phyloP scores from a whole-genome alignment of 2,888 invertebrate species.

The Norana najaformis region DNA sequence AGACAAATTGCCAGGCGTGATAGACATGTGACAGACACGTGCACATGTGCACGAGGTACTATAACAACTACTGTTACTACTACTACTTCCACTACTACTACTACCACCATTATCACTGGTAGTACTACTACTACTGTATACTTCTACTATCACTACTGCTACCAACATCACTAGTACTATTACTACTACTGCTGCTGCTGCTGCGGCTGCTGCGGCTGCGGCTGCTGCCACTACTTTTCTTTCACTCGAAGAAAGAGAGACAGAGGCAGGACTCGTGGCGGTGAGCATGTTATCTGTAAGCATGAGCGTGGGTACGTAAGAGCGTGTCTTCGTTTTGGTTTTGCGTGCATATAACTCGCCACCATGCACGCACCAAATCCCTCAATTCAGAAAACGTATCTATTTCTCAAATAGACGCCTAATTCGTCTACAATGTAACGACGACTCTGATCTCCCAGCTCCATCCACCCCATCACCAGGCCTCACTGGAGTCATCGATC shows the following conservation, averaged over 20 bases:
- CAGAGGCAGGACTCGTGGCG: no score
- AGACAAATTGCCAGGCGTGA: no score
- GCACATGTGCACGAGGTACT: no score
- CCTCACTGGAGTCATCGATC: neutral
- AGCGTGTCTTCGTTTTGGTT: neutral
- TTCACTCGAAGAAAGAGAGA: no score
- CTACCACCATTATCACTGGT: neutral
- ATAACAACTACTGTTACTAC: no score
- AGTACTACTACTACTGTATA: neutral
- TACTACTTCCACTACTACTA: neutral
- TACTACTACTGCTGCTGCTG: no score
- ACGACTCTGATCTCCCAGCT: neutral
- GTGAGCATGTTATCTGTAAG: neutral
- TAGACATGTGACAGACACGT: no score
- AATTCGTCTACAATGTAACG: constrained; percentile 13
- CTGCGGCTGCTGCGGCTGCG: no score
- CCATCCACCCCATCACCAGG: neutral
- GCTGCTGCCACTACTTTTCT: no score
- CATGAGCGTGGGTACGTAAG: no score
- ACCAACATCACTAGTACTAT: no score
- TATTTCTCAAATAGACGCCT: neutral
- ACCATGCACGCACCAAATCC: neutral
- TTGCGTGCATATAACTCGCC: neutral
- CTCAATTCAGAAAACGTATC: neutral
- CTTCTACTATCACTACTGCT: neutral